phyloP scores from a whole-genome alignment of 2,113 vertebrate genomes.

The Muscicapa adusta region DNA sequence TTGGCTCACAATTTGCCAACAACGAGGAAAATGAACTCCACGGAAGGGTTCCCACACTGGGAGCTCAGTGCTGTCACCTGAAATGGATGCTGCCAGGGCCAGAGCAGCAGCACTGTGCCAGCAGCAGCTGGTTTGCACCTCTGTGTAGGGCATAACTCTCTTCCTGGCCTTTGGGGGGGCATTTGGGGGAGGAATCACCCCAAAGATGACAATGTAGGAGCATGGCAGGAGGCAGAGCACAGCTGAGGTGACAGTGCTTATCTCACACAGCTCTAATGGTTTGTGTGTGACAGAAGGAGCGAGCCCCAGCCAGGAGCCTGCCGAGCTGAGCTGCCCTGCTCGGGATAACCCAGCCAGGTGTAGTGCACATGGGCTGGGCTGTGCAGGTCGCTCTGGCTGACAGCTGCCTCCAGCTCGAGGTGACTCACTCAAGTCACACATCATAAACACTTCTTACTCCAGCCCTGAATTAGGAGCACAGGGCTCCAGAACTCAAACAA shows the following conservation, averaged over 20 bases:
- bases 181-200: background rate
- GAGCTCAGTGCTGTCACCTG: background rate
- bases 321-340: background rate
- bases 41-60: background rate
- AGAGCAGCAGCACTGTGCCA: background rate
- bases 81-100: background rate
- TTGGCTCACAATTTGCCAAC: background rate
- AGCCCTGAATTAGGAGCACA: background rate
- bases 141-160: background rate
- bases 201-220: background rate
- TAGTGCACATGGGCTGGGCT: background rate
- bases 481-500: background rate
- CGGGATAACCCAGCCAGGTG: background rate
- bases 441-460: background rate
- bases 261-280: background rate
- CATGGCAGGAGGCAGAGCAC: background rate
- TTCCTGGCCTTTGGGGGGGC: background rate
- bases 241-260: background rate
- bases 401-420: background rate
- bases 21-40: background rate
- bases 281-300: background rate
- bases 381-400: background rate
- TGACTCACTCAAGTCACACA: background rate
- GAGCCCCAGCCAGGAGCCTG: background rate
- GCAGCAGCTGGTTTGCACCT: background rate